phyloP scores from a whole-genome alignment of 1,140 invertebrate species.

The Diploscapter pachys region DNA sequence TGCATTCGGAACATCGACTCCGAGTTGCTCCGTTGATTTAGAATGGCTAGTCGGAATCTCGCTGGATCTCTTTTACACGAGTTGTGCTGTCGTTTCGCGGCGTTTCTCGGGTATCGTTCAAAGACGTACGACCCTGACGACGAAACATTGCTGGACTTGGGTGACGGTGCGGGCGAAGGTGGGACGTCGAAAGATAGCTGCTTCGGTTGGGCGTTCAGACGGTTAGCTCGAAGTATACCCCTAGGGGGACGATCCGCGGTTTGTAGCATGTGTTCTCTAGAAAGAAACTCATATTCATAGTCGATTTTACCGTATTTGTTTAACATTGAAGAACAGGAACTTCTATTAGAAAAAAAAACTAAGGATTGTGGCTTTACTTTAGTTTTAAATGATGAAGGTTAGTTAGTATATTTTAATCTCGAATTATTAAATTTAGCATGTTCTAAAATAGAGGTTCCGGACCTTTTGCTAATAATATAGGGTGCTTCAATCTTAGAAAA shows the following conservation, averaged over 20 bases:
- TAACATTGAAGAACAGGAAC: too few relatives aligned
- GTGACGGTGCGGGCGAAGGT: constrained; percentile 21
- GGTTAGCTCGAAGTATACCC: constrained; percentile 19
- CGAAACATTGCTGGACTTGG: constrained; percentile 22
- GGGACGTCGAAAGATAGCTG: constrained; percentile 29
- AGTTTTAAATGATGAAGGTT: too few relatives aligned
- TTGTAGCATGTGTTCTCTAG: too few relatives aligned
- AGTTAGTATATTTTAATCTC: too few relatives aligned
- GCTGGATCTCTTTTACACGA: constrained; percentile 24
- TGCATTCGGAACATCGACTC: constrained; percentile 35
- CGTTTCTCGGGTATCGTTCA: constrained; percentile 7
- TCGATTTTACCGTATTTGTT: too few relatives aligned
- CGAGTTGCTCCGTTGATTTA: constrained; percentile 36
- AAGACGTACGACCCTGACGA: constrained; percentile 25
- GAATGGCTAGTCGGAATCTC: constrained; percentile 15
- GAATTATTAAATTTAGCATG: too few relatives aligned
- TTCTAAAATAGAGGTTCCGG: too few relatives aligned
- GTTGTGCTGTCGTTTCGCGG: background rate
- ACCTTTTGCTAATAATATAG: too few relatives aligned
- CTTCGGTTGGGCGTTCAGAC: constrained; percentile 16
- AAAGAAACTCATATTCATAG: too few relatives aligned
- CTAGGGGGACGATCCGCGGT: background rate
- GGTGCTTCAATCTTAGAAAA: too few relatives aligned
- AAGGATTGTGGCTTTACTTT: too few relatives aligned
- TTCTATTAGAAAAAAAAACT: too few relatives aligned